Base-by-base conservation (phyloP, 1,140 invertebrate genomes). In the Diplogasteroides magnus region DNA sequence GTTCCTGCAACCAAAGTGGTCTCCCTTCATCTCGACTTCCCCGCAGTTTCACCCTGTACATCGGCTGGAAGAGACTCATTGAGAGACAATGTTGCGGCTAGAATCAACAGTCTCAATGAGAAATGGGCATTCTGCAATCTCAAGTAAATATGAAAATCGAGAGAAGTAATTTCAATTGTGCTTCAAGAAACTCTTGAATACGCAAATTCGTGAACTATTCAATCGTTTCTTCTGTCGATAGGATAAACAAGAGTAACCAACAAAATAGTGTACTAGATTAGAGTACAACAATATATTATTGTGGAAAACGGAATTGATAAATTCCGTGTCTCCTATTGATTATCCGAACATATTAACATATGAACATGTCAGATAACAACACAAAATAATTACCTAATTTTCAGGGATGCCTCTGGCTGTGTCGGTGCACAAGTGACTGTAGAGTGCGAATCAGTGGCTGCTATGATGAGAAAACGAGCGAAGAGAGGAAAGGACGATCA, bases 61-160 rank as follows among this genome's bases (percentile, higher is more conserved):
- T 31, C 68, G 26, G 76, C 79, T 14, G 70, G 78, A 13, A 82
- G 77, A 37, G 72, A 75, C 15, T 78, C 77, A 1, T 58, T 82
- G 26, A 69, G 67, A 19, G 75, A 83, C 59, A 77, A 76, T 27
- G 55, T 82, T 23, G 25, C 63, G 6, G 60, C 75, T 29, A 68
- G 74, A 13, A 71, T 82, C 57, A 62, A 76, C 27, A 68, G 73
- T 2, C 62, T 82, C 11, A 77, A 82, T 61, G 68, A 64, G 25
- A 80, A 76, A 60, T 82, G 72, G 79, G 71, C 77, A 65, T 77
- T 77, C 69, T 82, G 79, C 71, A 37, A 73, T 71, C 14, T 28
- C 11, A 67, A 71, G 14, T 64, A 58, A 66, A 28, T 48, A 48
- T n/a, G n/a, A n/a, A 72, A 31, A 29, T 31, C 15, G 11, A 31